phyloP scores from a whole-genome alignment of 1,140 invertebrate species.

The Drosophila nigromelanica region DNA sequence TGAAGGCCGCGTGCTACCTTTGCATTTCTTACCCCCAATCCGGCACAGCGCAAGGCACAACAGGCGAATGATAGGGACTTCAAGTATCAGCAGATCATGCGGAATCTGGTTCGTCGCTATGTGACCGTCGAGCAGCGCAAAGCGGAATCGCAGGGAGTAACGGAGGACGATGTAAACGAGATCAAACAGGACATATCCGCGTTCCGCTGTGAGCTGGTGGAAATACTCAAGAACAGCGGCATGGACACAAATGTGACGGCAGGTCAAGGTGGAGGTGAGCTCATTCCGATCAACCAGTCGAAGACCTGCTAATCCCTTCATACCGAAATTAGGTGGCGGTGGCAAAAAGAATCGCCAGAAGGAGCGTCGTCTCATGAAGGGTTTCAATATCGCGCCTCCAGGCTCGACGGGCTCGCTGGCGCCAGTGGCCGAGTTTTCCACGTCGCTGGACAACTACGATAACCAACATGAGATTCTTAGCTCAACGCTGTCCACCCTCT shows the following conservation, averaged over 20 bases:
- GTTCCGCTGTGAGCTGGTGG: conserved; percentile 96
- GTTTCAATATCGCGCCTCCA: conserved; percentile 94
- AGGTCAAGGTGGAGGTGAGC: conserved; percentile 84
- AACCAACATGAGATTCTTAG: conserved; percentile 78
- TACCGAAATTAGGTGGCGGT: conserved; percentile 88
- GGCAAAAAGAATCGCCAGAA: conserved; percentile 97
- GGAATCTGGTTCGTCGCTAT: conserved; percentile 97
- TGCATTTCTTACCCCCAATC: background rate
- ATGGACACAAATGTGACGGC: conserved; percentile 95
- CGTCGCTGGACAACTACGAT: conserved; percentile 87
- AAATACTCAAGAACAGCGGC: conserved; percentile 96
- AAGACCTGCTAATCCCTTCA: too few species aligned
- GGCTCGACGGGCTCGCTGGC: conserved; percentile 87
- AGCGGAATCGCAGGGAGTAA: conserved; percentile 97
- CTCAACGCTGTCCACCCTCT: conserved; percentile 75
- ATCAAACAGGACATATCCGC: conserved; percentile 99
- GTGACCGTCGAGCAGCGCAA: conserved; percentile 97
- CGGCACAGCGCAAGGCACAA: conserved; percentile 90
- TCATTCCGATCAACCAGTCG: too few species aligned
- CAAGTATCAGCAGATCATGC: conserved; percentile 97
- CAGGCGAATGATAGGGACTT: conserved; percentile 95
- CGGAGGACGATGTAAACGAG: conserved; percentile 99
- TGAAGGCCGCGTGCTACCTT: too few species aligned
- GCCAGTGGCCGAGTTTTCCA: conserved; percentile 90
- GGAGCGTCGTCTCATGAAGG: conserved; percentile 96